These are phyloP conservation scores for Agrilus planipennis DNA, from an alignment of 1,140 invertebrate genomes.

Conservation along the genomic window DNA sequence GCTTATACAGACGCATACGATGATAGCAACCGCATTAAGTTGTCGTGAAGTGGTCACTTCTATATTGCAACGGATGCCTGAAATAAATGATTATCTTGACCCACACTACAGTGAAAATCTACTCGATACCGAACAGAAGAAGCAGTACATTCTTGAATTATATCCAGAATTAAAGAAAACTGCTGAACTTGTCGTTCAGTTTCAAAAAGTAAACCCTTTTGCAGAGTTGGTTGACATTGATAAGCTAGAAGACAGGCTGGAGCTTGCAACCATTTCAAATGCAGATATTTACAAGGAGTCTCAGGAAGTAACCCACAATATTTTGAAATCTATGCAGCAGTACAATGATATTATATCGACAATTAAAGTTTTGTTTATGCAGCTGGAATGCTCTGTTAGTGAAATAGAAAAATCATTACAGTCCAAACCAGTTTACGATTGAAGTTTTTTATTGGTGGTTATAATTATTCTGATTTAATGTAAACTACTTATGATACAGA, in stretches of 20 bases:
- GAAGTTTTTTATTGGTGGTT: no score
- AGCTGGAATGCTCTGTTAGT: conserved; percentile 24
- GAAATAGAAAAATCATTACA: conserved; percentile 23
- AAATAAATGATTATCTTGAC: conserved; percentile 30
- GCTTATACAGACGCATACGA: conserved; percentile 28
- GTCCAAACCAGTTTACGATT: conserved; percentile 19
- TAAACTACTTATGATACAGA: no score
- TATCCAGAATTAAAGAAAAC: conserved; percentile 28
- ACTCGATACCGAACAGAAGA: conserved; percentile 26
- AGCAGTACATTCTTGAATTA: conserved; percentile 27
- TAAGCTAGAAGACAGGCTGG: conserved; percentile 23
- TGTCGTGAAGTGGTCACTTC: conserved; percentile 28
- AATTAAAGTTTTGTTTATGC: conserved; percentile 27
- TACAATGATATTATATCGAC: conserved; percentile 29
- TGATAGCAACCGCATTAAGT: conserved; percentile 31
- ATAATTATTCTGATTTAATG: no score
- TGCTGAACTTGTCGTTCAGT: conserved; percentile 20
- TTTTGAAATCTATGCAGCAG: conserved; percentile 24
- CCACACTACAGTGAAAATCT: conserved; percentile 23
- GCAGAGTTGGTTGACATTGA: conserved; percentile 23
- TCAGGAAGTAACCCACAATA: conserved; percentile 22
- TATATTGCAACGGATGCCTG: conserved; percentile 22
- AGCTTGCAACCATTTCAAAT: conserved; percentile 20
- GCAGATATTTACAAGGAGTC: conserved; percentile 23
- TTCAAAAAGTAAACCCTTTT: conserved; percentile 20